Percentiles rank a stretch among this genome's conserved stretches.
Evolutionary conservation across 1,140 invertebrate species (phyloP).

Genomic region (Potamilus streckersoni): DNA sequence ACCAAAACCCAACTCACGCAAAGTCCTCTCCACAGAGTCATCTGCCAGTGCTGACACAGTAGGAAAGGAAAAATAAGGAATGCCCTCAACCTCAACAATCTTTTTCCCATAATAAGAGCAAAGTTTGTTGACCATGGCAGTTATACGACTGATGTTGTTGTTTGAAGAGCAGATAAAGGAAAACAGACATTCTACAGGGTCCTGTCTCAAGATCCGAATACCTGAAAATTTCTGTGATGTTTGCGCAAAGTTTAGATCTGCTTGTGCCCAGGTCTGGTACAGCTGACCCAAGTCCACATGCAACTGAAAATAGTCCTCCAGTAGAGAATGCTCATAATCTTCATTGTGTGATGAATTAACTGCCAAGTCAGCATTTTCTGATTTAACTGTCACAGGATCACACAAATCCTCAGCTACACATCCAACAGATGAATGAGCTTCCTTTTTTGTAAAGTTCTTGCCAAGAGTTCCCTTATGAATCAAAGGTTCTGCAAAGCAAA

Average conservation of each 20-base stretch:
- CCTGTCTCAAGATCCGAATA: constrained; percentile 91
- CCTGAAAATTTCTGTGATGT: constrained; percentile 80
- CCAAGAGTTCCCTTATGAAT: too few relatives aligned
- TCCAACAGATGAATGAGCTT: too few relatives aligned
- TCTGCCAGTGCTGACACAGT: constrained; percentile 75
- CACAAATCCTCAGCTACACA: too few relatives aligned
- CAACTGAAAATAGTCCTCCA: constrained; percentile 70
- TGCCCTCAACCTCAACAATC: constrained; percentile 77
- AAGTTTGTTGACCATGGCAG: constrained; percentile 89
- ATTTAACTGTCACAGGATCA: too few relatives aligned
- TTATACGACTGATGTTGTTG: constrained; percentile 90
- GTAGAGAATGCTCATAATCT: constrained; percentile 13
- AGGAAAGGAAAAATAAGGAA: constrained; percentile 85
- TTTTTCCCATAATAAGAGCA: constrained; percentile 84
- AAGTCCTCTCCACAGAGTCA: constrained; percentile 69
- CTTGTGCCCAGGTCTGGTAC: constrained; percentile 80
- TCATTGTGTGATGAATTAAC: too few relatives aligned
- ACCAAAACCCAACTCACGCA: constrained; percentile 87
- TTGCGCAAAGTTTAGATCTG: constrained; percentile 80
- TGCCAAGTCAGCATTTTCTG: too few relatives aligned
- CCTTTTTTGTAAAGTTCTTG: too few relatives aligned
- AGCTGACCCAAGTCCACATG: constrained; percentile 75
- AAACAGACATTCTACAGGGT: constrained; percentile 93
- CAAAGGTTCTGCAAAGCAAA: too few relatives aligned
- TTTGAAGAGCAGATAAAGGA: constrained; percentile 98